Evolutionary conservation across 1,140 invertebrate species (phyloP), one percentile per base, ranked within the genome.

Genomic region (Mesaphorura yosii): DNA sequence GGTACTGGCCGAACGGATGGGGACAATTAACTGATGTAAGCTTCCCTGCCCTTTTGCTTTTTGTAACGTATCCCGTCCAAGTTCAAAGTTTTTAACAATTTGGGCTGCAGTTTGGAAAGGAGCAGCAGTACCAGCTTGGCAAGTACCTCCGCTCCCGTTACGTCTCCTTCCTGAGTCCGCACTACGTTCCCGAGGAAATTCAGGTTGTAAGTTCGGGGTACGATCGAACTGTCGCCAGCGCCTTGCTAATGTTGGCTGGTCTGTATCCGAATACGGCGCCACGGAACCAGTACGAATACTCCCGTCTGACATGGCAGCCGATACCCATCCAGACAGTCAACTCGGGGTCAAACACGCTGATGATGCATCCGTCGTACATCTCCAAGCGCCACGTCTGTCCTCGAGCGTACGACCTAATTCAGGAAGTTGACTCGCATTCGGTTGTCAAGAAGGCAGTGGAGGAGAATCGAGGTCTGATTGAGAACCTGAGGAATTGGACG

Each of bases 1-100:
- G 34, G 14, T 69, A 72, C 39, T 90, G 86, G 87, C 78, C 82
- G 4, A 78, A 78, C 17, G 82, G 79, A 56, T 83, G 78, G 69
- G 84, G 84, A 10, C 77, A 88, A 64, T 68, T 91, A 19, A 88
- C 86, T 1, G 81, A 84, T 68, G 82, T 83, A 69, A 75, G 46
- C n/a, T 34, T 34, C 10, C 31, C 10, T 10, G 31, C 31, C 10
- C 10, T 10, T 34, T n/a, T 34, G 31, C 31, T 10, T 34, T 10
- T n/a, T 34, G 10, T 34, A 5, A 27, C 12, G 37, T 10, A 31
- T 31, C 40, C 7, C 12, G 34, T 37, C 17, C 17, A 6, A 26
- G 29, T 27, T 46, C 23, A 7, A 31, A 6, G 12, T 37, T 31
- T 48, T 31, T 34, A 20, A 34, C 12, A 26, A 6, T 23, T 34